Evolutionary conservation across 2,113 vertebrate genomes (phyloP).

Genomic region (Callocephalon fimbriatum): DNA sequence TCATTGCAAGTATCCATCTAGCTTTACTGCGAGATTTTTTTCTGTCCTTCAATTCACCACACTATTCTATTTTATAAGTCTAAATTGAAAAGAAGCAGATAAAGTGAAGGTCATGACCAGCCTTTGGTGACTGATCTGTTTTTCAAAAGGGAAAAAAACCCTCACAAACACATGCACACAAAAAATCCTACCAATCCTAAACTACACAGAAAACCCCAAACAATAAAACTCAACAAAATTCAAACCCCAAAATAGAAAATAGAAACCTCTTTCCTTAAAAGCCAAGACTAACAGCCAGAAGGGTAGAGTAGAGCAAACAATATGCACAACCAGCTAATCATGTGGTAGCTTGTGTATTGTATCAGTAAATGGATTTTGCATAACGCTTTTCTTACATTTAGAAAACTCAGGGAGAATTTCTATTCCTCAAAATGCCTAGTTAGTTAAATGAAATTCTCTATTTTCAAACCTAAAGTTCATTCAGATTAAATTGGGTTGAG

Average conservation of each 20-base stretch:
- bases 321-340: not conserved
- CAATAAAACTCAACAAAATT: not conserved
- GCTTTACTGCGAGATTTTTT: not conserved
- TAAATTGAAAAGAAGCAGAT: not conserved
- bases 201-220: not conserved
- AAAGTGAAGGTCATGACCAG: not conserved
- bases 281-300: not conserved
- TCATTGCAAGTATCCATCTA: not conserved
- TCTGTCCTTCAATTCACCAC: not conserved
- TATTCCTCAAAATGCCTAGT: not conserved
- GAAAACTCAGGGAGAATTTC: not conserved
- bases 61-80: not conserved
- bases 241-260: not conserved
- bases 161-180: rapidly evolving
- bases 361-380: not conserved
- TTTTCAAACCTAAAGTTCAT: not conserved
- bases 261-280: not conserved
- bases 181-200: not conserved
- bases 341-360: not conserved
- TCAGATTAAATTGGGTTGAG: not conserved
- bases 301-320: not conserved
- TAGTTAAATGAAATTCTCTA: not conserved
- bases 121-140: not conserved
- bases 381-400: not conserved
- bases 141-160: not conserved